phyloP scores from a whole-genome alignment of 30 jellyfish, hydroid and myxozoan species.

The Hydractinia symbiolongicarpus region DNA sequence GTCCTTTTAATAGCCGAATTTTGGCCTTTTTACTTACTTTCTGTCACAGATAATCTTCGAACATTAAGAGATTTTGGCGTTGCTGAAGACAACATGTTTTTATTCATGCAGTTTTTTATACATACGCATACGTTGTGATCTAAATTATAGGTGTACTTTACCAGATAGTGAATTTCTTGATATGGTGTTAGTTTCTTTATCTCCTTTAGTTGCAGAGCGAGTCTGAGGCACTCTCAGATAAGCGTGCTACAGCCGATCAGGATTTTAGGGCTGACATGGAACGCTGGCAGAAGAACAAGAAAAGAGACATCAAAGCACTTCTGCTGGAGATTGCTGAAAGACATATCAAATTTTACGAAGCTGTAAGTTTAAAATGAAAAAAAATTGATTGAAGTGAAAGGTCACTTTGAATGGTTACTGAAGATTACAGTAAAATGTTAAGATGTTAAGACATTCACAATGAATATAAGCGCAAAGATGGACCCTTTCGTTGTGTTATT shows the following conservation, averaged over 20 bases:
- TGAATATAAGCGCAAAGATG: not conserved
- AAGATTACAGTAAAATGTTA: not conserved
- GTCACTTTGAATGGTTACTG: not conserved
- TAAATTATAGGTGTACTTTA: no score
- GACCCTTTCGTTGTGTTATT: not conserved
- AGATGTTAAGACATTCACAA: not conserved
- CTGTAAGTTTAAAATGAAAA: conserved; percentile 39
- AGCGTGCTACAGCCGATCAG: conserved; percentile 87
- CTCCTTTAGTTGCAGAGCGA: conserved; percentile 56
- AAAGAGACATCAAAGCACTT: conserved; percentile 73
- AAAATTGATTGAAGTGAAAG: not conserved
- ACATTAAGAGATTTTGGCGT: no score
- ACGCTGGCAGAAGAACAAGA: conserved; percentile 86
- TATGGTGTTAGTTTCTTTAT: not conserved
- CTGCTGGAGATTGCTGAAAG: conserved; percentile 84
- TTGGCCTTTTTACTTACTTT: no score
- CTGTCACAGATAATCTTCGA: no score
- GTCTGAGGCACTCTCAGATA: conserved; percentile 77
- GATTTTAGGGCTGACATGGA: conserved; percentile 95
- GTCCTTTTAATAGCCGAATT: no score
- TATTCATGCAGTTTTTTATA: no score
- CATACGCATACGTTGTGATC: no score
- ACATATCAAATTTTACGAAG: conserved; percentile 82
- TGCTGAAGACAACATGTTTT: no score
- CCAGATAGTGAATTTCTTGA: no score